Percentiles rank a stretch among this genome's conserved stretches.
phyloP scores from a whole-genome alignment of 2,113 vertebrate species.

The Anoplopoma fimbria region DNA sequence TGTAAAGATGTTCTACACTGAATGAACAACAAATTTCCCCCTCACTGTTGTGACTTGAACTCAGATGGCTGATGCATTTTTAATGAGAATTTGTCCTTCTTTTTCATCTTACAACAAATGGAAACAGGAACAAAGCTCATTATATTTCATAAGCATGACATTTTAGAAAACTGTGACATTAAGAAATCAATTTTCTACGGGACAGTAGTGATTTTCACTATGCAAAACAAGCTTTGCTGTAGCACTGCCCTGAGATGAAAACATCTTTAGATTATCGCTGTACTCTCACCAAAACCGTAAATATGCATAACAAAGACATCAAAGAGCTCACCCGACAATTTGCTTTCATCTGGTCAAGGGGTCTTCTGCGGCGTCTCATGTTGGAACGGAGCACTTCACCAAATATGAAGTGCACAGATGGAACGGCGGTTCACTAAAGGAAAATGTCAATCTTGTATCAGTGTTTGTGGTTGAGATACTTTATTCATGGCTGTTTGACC shows the following conservation, averaged over 20 bases:
- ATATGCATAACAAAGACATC: slow-evolving; percentile 75
- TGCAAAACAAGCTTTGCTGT: slow-evolving; percentile 54
- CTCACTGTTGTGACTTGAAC: slow-evolving; percentile 53
- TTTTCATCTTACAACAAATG: slow-evolving; percentile 63
- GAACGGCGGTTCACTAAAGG: slow-evolving; percentile 53
- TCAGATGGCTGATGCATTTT: slow-evolving; percentile 58
- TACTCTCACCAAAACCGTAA: slow-evolving; percentile 59
- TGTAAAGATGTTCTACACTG: slow-evolving; percentile 41
- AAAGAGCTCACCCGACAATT: slow-evolving; percentile 68
- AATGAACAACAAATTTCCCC: slow-evolving; percentile 38
- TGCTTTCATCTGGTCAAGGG: slow-evolving; percentile 80
- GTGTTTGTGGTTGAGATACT: slow-evolving; percentile 68
- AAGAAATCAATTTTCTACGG: slow-evolving; percentile 73
- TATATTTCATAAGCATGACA: slow-evolving; percentile 72
- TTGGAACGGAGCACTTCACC: slow-evolving; percentile 73
- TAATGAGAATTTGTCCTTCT: slow-evolving; percentile 64
- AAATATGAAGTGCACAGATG: slow-evolving; percentile 62
- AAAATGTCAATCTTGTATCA: slow-evolving; percentile 72
- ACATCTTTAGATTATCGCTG: slow-evolving; percentile 66
- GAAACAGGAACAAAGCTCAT: slow-evolving; percentile 69
- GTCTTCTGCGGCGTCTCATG: slow-evolving; percentile 63
- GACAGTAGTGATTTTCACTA: slow-evolving; percentile 49
- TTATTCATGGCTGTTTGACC: slow-evolving; percentile 72
- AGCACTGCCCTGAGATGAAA: slow-evolving; percentile 65
- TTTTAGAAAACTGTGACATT: slow-evolving; percentile 74